Conservation (phyloP, 1,140 invertebrate genomes). For the Trigoniulus corallinus region DNA sequence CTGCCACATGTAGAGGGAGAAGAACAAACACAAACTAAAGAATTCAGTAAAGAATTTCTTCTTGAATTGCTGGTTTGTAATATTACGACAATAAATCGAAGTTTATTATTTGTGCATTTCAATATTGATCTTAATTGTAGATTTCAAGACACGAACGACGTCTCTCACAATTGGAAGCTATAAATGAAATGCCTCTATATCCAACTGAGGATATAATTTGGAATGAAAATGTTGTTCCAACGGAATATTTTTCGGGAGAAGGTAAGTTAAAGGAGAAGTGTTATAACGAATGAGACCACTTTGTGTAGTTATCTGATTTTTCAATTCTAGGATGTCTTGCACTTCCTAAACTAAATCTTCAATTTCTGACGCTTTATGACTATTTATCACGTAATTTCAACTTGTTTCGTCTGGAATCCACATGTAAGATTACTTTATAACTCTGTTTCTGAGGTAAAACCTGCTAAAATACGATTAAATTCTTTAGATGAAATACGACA, state of each 20-base stretch:
- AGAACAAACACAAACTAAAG: constrained; percentile 32
- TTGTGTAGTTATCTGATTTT: too few relatives aligned
- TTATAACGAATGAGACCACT: too few relatives aligned
- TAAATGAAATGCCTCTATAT: constrained; percentile 97
- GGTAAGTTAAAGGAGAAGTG: constrained; percentile 29
- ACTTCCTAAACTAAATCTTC: constrained; percentile 92
- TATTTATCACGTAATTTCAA: constrained; percentile 96
- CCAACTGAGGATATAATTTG: constrained; percentile 97
- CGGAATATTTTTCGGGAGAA: constrained; percentile 91
- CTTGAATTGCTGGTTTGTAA: constrained; percentile 58
- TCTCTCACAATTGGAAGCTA: constrained; percentile 76
- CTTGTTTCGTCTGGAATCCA: constrained; percentile 92
- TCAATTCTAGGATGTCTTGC: constrained; percentile 51
- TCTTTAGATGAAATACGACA: constrained; percentile 86
- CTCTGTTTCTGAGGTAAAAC: constrained; percentile 3
- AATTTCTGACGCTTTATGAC: constrained; percentile 96
- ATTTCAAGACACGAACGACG: constrained; percentile 73
- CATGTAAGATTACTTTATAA: constrained; percentile 45
- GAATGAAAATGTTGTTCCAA: constrained; percentile 97
- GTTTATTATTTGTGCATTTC: neutral
- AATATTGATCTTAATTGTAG: constrained; percentile 24
- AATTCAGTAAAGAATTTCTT: constrained; percentile 58
- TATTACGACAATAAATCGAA: neutral
- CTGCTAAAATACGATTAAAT: constrained; percentile 15
- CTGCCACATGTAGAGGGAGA: constrained; percentile 56